Base-by-base conservation (phyloP, 1,140 invertebrate genomes). In the Bicyclus anynana region DNA sequence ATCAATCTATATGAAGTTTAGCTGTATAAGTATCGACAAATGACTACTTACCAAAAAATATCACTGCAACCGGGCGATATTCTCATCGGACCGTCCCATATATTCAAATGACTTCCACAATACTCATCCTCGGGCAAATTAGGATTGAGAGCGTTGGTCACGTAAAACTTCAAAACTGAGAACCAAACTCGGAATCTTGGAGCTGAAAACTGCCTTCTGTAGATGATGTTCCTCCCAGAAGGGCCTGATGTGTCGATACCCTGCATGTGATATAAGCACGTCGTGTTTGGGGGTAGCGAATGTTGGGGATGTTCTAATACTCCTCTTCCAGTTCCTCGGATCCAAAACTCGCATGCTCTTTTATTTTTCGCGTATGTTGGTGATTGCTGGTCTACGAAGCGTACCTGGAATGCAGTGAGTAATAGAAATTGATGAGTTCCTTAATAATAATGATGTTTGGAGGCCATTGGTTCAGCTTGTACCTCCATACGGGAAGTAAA, bases 141-240 rank as follows among this genome's bases (percentile, higher is more conserved):
- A 60, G 91, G 87, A 74, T 92, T 90, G 46, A 90, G 84, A 5
- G 89, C 90, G 13, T 89, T 90, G 27, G 83, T 91, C 65, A 94
- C 93, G 84, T 96, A 94, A 82, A 96, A 97, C 88, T 96, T 97
- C 48, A 96, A 89, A 46, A 97, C 93, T 1, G 95, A 96, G 57
- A 97, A 90, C 96, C 95, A 97, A 0, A 97, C 94, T 59, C 94
- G 91, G 72, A 95, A 96, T 55, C 94, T 90, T 0, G 92, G 91
- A 0, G 92, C 38, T 87, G 93, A 72, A 86, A 90, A 58, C 80
- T 91, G 90, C 51, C 92, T 89, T 21, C 92, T 91, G 69, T 93
- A 93, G 26, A 91, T 91, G 53, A 92, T 80, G 40, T 92, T 92
- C 33, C 92, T 78, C 26, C 91, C 91, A 1, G 92, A 91, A 0